These are phyloP conservation scores for Callyntrura sp. DNA, from an alignment of 2,888 invertebrate genomes.

Conservation along the genomic window DNA sequence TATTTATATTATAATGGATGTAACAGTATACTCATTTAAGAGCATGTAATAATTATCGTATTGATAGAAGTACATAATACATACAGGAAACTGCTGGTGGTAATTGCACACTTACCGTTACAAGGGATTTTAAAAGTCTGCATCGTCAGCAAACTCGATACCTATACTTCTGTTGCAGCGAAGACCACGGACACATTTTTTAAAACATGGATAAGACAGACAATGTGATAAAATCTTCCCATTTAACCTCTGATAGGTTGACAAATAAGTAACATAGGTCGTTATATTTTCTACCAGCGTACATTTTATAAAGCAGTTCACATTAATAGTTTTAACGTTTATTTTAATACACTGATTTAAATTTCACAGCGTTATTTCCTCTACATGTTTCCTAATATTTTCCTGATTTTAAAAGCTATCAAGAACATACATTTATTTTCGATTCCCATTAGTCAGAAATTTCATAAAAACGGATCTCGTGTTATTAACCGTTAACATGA, in stretches of 20 bases:
- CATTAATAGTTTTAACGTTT: constrained; percentile 61
- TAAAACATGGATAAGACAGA: constrained; percentile 40
- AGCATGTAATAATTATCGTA: constrained; percentile 15
- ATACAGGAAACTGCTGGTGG: constrained; percentile 53
- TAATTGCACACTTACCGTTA: constrained; percentile 13
- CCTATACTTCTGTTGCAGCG: constrained; percentile 27
- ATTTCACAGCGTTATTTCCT: constrained; percentile 63
- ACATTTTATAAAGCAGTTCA: constrained; percentile 69
- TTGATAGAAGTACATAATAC: constrained; percentile 53
- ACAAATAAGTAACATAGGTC: constrained; percentile 7
- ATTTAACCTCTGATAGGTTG: constrained; percentile 41
- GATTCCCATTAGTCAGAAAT: neutral
- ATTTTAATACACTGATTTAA: constrained; percentile 72
- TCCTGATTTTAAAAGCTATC: constrained; percentile 23
- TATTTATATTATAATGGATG: constrained; percentile 47
- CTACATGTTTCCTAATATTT: constrained; percentile 47
- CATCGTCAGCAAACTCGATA: constrained; percentile 11
- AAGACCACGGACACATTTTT: constrained; percentile 9
- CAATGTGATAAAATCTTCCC: constrained; percentile 50
- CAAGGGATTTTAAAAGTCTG: constrained; percentile 39
- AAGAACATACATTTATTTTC: neutral
- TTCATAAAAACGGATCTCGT: neutral
- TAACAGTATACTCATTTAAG: constrained; percentile 21
- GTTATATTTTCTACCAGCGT: constrained; percentile 43
- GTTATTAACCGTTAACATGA: too few species aligned